Percentiles rank a stretch among this genome's conserved stretches.
Conservation (phyloP, 2,113 vertebrate species). For the Aptenodytes patagonicus region DNA sequence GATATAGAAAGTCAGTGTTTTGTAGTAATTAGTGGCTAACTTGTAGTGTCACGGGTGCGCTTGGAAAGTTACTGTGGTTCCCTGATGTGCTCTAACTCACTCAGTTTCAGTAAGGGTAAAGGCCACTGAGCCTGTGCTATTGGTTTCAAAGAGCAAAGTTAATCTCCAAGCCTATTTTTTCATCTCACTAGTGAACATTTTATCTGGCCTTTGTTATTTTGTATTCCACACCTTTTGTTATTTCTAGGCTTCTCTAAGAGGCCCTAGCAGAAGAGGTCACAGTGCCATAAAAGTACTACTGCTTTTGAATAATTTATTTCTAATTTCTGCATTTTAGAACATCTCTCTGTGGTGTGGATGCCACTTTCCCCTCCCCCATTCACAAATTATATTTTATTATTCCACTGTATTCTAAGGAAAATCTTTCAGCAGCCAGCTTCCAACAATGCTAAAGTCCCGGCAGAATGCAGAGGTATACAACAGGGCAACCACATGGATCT, state of each 20-base stretch:
- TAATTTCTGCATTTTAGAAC: background rate
- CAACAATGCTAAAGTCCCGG: background rate
- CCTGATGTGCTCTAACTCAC: background rate
- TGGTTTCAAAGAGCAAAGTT: background rate
- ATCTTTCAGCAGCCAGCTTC: background rate
- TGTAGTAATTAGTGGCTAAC: background rate
- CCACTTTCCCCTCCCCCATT: background rate
- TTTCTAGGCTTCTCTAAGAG: background rate
- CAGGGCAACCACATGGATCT: background rate
- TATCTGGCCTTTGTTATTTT: background rate
- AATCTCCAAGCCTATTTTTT: background rate
- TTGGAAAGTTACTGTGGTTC: background rate
- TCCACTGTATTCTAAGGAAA: background rate
- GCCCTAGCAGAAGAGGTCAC: background rate
- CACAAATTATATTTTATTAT: background rate
- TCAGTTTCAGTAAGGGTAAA: background rate
- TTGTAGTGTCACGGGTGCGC: background rate
- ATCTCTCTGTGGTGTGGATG: background rate
- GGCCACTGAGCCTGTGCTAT: background rate
- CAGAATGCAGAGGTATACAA: background rate
- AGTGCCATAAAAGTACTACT: background rate
- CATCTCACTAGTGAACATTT: background rate
- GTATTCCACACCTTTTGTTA: background rate
- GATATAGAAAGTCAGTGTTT: background rate
- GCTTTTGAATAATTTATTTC: background rate